These are phyloP conservation scores for Ethmia dodecea DNA, from an alignment of 2,888 invertebrate genomes.

Conservation along the genomic window DNA sequence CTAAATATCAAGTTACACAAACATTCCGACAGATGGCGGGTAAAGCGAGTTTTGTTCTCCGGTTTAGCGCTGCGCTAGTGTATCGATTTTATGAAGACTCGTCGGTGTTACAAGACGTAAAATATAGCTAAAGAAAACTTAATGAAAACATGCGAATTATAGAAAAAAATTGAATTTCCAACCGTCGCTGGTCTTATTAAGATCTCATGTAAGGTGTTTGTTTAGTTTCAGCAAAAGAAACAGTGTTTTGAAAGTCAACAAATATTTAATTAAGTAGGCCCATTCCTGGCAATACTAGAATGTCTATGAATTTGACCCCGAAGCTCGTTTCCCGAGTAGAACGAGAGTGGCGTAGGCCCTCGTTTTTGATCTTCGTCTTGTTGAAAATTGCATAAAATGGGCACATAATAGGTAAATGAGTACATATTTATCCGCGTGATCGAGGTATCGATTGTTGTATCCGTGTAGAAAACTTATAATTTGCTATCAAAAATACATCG, in stretches of 20 bases:
- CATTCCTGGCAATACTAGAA: conserved; percentile 58
- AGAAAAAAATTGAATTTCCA: conserved; percentile 4
- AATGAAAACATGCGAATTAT: conserved; percentile 7
- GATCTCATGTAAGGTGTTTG: not conserved
- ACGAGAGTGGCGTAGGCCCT: conserved; percentile 72
- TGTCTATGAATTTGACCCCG: conserved; percentile 78
- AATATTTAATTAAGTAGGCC: conserved; percentile 6
- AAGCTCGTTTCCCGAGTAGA: conserved; percentile 74
- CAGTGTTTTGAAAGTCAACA: conserved; percentile 3
- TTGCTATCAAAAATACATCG: conserved; percentile 53
- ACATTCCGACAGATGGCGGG: conserved; percentile 51
- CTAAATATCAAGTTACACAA: too few species aligned
- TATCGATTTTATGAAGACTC: conserved; percentile 61
- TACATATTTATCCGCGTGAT: conserved; percentile 29
- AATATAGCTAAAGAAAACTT: conserved; percentile 30
- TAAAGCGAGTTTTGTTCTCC: conserved; percentile 36
- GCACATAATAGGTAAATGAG: conserved; percentile 74
- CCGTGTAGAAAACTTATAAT: conserved; percentile 22
- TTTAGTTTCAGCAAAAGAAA: not conserved
- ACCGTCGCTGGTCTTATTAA: not conserved
- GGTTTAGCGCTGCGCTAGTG: conserved; percentile 65
- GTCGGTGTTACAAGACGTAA: conserved; percentile 48
- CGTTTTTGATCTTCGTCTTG: conserved; percentile 67
- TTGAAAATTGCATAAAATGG: conserved; percentile 72
- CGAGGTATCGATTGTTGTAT: not conserved